Base-by-base conservation (phyloP, 2,888 invertebrate species). In the Diploptera punctata region DNA sequence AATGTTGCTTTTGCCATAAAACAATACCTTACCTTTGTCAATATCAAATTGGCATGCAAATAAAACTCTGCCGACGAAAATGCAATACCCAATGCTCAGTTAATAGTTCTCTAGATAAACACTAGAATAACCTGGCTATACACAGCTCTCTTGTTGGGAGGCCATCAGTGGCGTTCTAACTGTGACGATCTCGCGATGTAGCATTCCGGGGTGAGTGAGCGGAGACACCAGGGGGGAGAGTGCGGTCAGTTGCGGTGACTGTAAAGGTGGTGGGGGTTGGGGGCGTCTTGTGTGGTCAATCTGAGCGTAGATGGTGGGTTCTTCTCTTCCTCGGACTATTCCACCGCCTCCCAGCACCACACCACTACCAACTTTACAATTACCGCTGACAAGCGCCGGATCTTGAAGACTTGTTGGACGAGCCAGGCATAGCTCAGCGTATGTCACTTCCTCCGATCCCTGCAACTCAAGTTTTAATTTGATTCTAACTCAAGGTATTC, bases 291-390 rank as follows among this genome's bases (percentile, higher is more conserved):
- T 87, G 80, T 91, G 91, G 82, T 91, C 91, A 82, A 91, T 91
- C 84, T 91, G 90, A 74, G 91, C 91, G 82, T 91, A 91, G 80
- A 91, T 89, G 78, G 90, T 90, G 68, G 91, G 87, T 79, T 91
- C 91, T 78, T 90, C 89, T 75, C 87, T 82, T 84, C 86, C 77
- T 83, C 86, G 79, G 85, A 81, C 81, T 88, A 80, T 43, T 69
- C 74, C 73, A 62, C 70, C 72, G 67, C 75, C 74, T 29, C 69
- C 71, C 71, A 73, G 73, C 49, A 68, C 71, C 19, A 70, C 60
- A 26, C 67, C 61, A 19, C 57, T 18, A 38, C 47, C 31, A 43
- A 68, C 54, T 33, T 49, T 73, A 67, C 52, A 70, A 61, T 79
- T 80, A 70, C 80, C 80, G 71, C 80, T 81, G 24, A 83, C 80